These are phyloP conservation scores for Idaea straminata DNA, from an alignment of 2,888 invertebrate species.

Conservation along the genomic window DNA sequence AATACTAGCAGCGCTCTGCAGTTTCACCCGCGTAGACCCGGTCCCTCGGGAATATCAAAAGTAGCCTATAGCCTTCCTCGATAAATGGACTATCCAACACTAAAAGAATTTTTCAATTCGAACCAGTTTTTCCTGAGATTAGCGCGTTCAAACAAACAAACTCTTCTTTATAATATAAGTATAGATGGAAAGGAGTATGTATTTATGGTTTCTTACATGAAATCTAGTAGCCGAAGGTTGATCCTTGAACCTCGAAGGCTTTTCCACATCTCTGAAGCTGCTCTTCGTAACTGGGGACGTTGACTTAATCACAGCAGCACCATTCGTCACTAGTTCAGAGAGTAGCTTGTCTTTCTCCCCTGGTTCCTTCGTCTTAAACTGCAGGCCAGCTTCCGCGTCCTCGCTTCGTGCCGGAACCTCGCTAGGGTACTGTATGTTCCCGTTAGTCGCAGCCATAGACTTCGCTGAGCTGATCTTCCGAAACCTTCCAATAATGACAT, in stretches of 20 bases:
- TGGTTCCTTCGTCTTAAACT: conserved; percentile 53
- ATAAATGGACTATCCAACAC: too few relatives aligned
- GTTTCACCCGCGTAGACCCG: too few relatives aligned
- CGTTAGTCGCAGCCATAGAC: conserved; percentile 77
- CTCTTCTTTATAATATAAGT: too few relatives aligned
- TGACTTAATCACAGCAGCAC: conserved; percentile 36
- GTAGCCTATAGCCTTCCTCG: too few relatives aligned
- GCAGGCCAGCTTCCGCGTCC: conserved; percentile 63
- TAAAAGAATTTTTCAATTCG: too few relatives aligned
- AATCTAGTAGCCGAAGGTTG: conserved; percentile 81
- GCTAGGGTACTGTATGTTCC: conserved; percentile 68
- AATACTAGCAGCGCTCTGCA: too few relatives aligned
- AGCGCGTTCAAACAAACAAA: too few relatives aligned
- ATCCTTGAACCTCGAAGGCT: conserved; percentile 82
- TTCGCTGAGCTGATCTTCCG: conserved; percentile 77
- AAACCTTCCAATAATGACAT: conserved; percentile 75
- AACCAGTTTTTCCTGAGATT: too few relatives aligned
- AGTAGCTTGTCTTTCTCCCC: conserved; percentile 58
- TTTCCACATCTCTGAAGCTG: conserved; percentile 82
- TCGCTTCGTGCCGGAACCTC: conserved; percentile 53
- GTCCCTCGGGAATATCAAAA: too few relatives aligned
- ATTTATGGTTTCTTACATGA: conserved; percentile 61
- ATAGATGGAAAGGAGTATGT: not conserved
- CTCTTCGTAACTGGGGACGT: conserved; percentile 75
- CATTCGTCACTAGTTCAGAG: conserved; percentile 44